A percentile compares a stretch with the other conserved stretches of the same genome.
phyloP scores from a whole-genome alignment of 1,140 invertebrate species.

The Halesus radiatus region DNA sequence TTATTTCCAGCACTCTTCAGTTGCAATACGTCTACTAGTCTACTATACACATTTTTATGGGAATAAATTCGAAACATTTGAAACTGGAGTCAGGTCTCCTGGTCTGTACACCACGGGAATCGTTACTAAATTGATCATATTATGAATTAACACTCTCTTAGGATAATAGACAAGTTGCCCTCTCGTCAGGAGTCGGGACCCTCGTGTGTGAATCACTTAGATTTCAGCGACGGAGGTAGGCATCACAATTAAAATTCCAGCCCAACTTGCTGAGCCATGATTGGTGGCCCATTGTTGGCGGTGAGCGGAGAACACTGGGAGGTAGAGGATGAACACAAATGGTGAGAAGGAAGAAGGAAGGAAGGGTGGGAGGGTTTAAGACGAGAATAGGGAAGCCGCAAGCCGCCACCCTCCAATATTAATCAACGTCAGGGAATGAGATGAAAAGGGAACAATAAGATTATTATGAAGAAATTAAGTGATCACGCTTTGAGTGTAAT shows the following conservation, averaged over 20 bases:
- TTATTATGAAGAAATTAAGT: not conserved
- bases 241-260: conserved; percentile 32
- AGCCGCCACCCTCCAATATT: conserved; percentile 22
- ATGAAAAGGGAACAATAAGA: conserved; percentile 13
- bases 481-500: not conserved
- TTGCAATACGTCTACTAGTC: too few relatives aligned
- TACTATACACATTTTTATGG: too few relatives aligned
- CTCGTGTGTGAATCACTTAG: conserved; percentile 23
- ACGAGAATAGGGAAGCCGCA: not conserved
- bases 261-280: conserved; percentile 29
- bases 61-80: too few relatives aligned
- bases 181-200: not conserved
- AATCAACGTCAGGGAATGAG: conserved; percentile 41
- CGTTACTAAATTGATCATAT: too few relatives aligned
- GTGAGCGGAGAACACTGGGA: conserved; percentile 27
- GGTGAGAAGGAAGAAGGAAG: not conserved
- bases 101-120: too few relatives aligned
- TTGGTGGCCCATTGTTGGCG: conserved; percentile 38
- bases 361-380: not conserved
- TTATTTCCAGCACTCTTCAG: too few relatives aligned
- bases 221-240: not conserved
- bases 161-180: too few relatives aligned
- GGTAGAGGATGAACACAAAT: conserved; percentile 3
- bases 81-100: too few relatives aligned
- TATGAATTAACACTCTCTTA: too few relatives aligned